phyloP scores from a whole-genome alignment of 2,113 vertebrate species.

The Gorilla gorilla region DNA sequence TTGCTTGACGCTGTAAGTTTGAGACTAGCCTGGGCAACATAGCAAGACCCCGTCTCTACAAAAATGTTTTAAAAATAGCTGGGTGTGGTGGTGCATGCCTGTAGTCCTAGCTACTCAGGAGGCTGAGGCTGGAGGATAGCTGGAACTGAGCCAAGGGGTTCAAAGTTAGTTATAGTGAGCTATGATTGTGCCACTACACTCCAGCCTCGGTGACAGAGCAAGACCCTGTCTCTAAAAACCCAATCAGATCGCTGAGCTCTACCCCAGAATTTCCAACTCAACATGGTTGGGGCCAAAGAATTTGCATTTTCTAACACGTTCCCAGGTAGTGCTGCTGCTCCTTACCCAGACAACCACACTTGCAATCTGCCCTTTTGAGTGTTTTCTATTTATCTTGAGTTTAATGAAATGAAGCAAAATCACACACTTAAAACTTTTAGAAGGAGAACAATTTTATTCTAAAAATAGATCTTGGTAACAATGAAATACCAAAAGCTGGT shows the following conservation, averaged over 20 bases:
- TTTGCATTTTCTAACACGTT: background rate
- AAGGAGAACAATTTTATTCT: conserved; percentile 71
- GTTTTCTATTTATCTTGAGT: background rate
- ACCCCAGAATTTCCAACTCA: background rate
- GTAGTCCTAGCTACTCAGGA: background rate
- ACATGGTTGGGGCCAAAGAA: background rate
- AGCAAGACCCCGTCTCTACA: background rate
- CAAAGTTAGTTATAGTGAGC: background rate
- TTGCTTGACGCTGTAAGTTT: background rate
- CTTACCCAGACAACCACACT: background rate
- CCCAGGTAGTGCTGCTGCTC: background rate
- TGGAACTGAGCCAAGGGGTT: background rate
- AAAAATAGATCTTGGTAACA: conserved; percentile 77
- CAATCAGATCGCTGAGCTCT: background rate
- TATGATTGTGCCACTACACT: background rate
- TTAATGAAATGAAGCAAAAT: conserved; percentile 59
- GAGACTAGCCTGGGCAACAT: background rate
- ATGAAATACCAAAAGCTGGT: conserved; percentile 69
- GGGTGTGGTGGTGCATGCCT: background rate
- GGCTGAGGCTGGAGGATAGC: background rate
- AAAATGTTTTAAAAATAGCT: background rate
- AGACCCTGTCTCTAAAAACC: background rate
- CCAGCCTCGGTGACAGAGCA: background rate
- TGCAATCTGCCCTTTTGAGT: background rate
- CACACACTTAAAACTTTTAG: background rate